Evolutionary conservation across 2,888 invertebrate genomes (phyloP).

Genomic region (Pediacus dermestoides): DNA sequence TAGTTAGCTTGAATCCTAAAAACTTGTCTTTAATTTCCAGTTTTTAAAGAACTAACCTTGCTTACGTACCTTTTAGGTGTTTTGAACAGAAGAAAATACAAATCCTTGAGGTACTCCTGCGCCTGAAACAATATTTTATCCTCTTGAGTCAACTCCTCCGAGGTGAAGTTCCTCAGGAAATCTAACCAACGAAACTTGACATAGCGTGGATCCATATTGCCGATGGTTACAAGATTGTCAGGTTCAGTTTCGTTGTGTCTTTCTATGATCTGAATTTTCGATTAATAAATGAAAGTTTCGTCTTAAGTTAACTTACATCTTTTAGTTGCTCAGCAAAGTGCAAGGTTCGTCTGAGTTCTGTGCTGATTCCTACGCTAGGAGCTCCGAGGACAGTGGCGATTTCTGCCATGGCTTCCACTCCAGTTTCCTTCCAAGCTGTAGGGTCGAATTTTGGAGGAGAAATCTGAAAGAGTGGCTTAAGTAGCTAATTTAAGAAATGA

Average conservation of each 20-base stretch:
- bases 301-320: conserved; percentile 26
- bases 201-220: conserved; percentile 25
- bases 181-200: conserved; percentile 33
- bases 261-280: too few relatives aligned
- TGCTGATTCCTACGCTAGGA: conserved; percentile 15
- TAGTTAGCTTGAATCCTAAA: conserved; percentile 37
- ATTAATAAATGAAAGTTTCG: too few relatives aligned
- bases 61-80: conserved; percentile 33
- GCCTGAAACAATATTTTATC: conserved; percentile 29
- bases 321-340: conserved; percentile 30
- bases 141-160: conserved; percentile 22
- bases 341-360: conserved; percentile 29
- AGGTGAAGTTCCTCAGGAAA: conserved; percentile 33
- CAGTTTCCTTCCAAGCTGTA: conserved; percentile 21
- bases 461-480: conserved; percentile 27
- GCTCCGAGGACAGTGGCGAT: conserved; percentile 32
- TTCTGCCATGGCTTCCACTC: conserved; percentile 29
- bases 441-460: conserved; percentile 21
- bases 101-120: conserved; percentile 28
- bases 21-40: conserved; percentile 10
- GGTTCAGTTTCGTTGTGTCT: conserved; percentile 10
- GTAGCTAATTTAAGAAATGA: conserved; percentile 4
- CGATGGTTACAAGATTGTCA: conserved; percentile 20
- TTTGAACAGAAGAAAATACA: conserved; percentile 28
- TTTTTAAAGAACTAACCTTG: conserved; percentile 2